phyloP scores from a whole-genome alignment of 2,888 invertebrate genomes.

The Melieria picta region DNA sequence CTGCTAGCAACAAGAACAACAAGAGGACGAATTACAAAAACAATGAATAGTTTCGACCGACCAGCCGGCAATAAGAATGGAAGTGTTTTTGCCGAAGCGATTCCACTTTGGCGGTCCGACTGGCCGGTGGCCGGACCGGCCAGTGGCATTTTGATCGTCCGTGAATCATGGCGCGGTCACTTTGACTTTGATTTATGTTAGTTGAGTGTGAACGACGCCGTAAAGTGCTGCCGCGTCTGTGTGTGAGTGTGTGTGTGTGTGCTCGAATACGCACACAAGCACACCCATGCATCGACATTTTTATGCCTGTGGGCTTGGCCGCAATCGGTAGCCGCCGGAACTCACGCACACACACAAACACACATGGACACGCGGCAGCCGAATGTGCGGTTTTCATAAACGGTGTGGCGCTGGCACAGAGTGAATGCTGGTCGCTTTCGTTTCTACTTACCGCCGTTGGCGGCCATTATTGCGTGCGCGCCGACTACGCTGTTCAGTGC shows the following conservation, averaged over 20 bases:
- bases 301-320: background rate
- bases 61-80: no score
- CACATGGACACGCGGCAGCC: background rate
- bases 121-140: no score
- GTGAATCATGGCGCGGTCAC: slow-evolving; percentile 29
- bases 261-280: no score
- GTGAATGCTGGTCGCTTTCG: background rate
- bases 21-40: no score
- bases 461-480: background rate
- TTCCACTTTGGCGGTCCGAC: no score
- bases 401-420: slow-evolving; percentile 17
- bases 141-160: slow-evolving; percentile 29
- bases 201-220: slow-evolving; percentile 30
- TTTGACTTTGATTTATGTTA: slow-evolving; percentile 32
- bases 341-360: background rate
- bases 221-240: slow-evolving; percentile 15
- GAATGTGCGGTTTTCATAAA: slow-evolving; percentile 26
- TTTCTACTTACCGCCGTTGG: background rate
- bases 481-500: background rate
- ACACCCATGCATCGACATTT: no score
- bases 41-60: no score
- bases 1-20: no score
- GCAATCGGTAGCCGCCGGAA: slow-evolving; percentile 16
- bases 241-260: no score
- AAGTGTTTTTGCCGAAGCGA: no score